Evolutionary conservation across 2,888 invertebrate genomes (phyloP).

Genomic region (Drosophila mulleri): DNA sequence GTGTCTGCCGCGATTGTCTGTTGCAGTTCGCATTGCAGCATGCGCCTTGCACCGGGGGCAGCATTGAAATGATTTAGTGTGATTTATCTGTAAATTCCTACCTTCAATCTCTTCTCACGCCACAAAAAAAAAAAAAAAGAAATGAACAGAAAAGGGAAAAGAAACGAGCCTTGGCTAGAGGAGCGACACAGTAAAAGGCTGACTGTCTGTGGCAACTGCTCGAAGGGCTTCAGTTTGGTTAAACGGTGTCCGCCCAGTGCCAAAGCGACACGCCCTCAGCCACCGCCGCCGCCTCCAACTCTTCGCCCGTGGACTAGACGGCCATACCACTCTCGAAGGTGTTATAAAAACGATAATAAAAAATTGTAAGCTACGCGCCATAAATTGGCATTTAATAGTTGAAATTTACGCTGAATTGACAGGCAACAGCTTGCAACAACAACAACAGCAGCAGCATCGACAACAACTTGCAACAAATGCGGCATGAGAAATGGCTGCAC

Average conservation of each 20-base stretch:
- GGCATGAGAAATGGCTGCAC: slow-evolving; percentile 39
- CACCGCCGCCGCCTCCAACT: background rate
- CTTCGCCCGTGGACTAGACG: background rate
- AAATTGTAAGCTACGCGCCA: slow-evolving; percentile 79
- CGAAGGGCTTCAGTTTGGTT: slow-evolving; percentile 58
- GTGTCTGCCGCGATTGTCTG: slow-evolving; percentile 17
- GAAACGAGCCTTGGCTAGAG: slow-evolving; percentile 6
- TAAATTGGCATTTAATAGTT: slow-evolving; percentile 81
- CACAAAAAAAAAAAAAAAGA: slow-evolving; percentile 48
- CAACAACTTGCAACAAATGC: slow-evolving; percentile 22
- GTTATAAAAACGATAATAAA: slow-evolving; percentile 80
- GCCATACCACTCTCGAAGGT: slow-evolving; percentile 49
- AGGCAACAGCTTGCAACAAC: slow-evolving; percentile 39
- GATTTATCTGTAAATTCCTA: slow-evolving; percentile 83
- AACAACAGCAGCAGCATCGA: slow-evolving; percentile 7
- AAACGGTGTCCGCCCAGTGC: slow-evolving; percentile 53
- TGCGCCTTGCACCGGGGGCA: slow-evolving; percentile 61
- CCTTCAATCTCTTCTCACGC: slow-evolving; percentile 83
- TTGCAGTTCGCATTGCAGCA: slow-evolving; percentile 66
- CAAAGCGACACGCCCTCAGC: slow-evolving; percentile 22
- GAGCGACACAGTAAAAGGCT: background rate
- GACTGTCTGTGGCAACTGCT: slow-evolving; percentile 21
- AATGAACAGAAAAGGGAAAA: slow-evolving; percentile 8
- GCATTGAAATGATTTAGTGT: slow-evolving; percentile 83
- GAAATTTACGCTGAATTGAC: slow-evolving; percentile 80